Evolutionary conservation across 2,797 vertebrate genomes (phyloP).

Genomic region (Moxostoma hubbsi): DNA sequence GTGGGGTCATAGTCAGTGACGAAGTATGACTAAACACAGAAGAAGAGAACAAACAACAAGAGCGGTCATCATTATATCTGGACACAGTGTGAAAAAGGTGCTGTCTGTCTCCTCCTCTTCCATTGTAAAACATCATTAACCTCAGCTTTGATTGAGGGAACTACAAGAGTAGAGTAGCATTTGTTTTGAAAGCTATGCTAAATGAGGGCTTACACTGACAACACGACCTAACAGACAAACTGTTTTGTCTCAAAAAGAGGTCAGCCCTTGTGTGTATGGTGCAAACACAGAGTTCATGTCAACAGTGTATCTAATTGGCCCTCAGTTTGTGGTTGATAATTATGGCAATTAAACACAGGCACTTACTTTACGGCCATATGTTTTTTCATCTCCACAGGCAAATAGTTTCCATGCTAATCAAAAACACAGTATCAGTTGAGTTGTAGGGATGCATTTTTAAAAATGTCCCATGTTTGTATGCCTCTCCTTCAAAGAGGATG

Average conservation of each 20-base stretch:
- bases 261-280: conserved; percentile 46
- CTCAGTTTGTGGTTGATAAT: conserved; percentile 24
- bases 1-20: conserved; percentile 99
- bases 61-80: neutral
- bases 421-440: conserved; percentile 54
- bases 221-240: conserved; percentile 3
- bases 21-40: conserved; percentile 90
- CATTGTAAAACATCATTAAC: conserved; percentile 47
- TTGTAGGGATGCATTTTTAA: conserved; percentile 72
- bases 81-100: neutral
- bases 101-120: neutral
- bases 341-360: conserved; percentile 27
- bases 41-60: conserved; percentile 27
- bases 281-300: conserved; percentile 48
- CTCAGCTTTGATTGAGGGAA: conserved; percentile 52
- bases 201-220: conserved; percentile 25
- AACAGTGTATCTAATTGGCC: conserved; percentile 37
- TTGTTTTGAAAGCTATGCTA: conserved; percentile 53
- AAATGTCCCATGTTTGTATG: conserved; percentile 78
- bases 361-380: conserved; percentile 34
- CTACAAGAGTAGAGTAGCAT: conserved; percentile 22
- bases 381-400: neutral
- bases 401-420: conserved; percentile 66
- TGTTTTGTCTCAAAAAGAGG: conserved; percentile 13
- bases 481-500: conserved; percentile 63